Evolutionary conservation across 2,888 invertebrate genomes (phyloP).

Genomic region (Silvanus unidentatus): DNA sequence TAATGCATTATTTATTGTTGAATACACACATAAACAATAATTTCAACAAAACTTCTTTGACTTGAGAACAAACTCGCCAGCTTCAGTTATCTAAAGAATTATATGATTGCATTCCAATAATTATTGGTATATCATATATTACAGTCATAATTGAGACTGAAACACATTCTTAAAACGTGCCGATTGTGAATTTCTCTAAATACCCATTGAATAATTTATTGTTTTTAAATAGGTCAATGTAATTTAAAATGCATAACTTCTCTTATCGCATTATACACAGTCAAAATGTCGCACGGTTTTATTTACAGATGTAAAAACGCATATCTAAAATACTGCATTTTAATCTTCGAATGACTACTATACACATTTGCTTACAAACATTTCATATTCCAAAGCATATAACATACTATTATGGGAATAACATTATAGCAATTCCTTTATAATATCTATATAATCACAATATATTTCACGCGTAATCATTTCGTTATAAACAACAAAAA

Average conservation of each 20-base stretch:
- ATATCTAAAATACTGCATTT: conserved; percentile 10
- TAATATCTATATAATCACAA: conserved; percentile 3
- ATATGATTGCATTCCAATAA: no score
- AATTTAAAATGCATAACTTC: conserved; percentile 34
- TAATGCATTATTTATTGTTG: no score
- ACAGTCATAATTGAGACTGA: not conserved
- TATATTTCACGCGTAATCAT: conserved; percentile 9
- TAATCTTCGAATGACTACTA: conserved; percentile 3
- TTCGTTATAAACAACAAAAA: conserved; percentile 7
- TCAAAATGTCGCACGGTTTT: conserved; percentile 22
- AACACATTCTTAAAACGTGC: conserved; percentile 14
- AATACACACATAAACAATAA: no score
- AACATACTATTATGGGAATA: not conserved
- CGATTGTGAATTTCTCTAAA: conserved; percentile 28
- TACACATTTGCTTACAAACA: conserved; percentile 3
- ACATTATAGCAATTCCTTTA: not conserved
- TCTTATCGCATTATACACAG: conserved; percentile 27
- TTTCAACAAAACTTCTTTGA: no score
- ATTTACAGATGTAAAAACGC: conserved; percentile 21
- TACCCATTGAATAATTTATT: conserved; percentile 35
- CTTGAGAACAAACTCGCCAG: no score
- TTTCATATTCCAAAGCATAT: conserved; percentile 5
- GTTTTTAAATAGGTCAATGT: conserved; percentile 31
- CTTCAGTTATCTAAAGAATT: no score
- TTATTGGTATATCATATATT: no score